phyloP scores from a whole-genome alignment of 2,888 invertebrate species.

The Odontothrips loti region DNA sequence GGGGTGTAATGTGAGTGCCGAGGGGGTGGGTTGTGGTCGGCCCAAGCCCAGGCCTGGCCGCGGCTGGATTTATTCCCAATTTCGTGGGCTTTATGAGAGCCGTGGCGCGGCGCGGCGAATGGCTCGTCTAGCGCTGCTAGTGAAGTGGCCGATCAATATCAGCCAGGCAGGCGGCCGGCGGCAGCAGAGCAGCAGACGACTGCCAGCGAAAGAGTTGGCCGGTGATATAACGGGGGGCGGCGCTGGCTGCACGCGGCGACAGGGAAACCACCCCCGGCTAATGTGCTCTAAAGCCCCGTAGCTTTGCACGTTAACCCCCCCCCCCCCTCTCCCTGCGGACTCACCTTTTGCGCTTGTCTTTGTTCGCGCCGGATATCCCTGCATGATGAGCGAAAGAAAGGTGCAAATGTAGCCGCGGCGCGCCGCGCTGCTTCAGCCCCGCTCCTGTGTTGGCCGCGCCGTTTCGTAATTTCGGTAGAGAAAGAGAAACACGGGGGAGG shows the following conservation, averaged over 20 bases:
- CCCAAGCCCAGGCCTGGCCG: neutral
- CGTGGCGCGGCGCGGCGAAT: neutral
- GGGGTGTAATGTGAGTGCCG: neutral
- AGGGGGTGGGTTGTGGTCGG: neutral
- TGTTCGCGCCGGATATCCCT: no score
- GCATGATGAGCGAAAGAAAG: no score
- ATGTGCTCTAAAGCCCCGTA: neutral
- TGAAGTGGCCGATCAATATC: neutral
- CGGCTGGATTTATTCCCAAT: constrained; percentile 11
- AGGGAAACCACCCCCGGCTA: neutral
- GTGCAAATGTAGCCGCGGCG: no score
- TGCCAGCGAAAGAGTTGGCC: no score
- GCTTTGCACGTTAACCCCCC: no score
- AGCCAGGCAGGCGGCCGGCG: neutral
- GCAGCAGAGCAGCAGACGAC: no score
- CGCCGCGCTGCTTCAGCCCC: no score
- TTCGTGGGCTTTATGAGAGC: constrained; percentile 14
- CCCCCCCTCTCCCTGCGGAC: neutral
- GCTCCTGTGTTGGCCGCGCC: no score
- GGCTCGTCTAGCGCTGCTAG: neutral
- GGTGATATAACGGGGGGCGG: no score
- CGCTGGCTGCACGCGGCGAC: neutral
- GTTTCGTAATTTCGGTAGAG: no score
- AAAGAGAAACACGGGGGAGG: no score
- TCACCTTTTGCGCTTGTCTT: neutral